phyloP scores from a whole-genome alignment of 2,113 vertebrate genomes.

The Gasterosteus nipponicus region DNA sequence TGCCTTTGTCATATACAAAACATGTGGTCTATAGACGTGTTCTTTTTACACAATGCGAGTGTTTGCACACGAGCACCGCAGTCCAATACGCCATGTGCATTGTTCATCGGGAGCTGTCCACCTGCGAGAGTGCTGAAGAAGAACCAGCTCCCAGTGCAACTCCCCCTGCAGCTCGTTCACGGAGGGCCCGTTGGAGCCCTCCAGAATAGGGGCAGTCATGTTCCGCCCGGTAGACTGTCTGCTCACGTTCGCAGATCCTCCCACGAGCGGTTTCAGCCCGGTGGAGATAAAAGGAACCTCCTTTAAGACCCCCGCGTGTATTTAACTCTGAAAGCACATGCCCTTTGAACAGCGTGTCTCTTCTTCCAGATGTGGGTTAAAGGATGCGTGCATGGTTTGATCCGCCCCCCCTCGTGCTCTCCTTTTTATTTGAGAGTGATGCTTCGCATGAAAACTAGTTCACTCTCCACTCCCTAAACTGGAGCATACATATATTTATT shows the following conservation, averaged over 20 bases:
- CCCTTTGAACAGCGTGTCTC: background rate
- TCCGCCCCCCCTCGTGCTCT: slow-evolving; percentile 29
- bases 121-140: slow-evolving; percentile 33
- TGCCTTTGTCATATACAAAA: background rate
- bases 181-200: background rate
- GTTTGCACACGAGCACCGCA: background rate
- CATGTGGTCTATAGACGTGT: background rate
- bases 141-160: slow-evolving; percentile 14
- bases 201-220: slow-evolving; percentile 4
- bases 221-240: background rate
- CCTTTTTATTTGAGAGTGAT: background rate
- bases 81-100: background rate
- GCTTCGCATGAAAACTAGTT: slow-evolving; percentile 23
- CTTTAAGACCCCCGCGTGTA: background rate
- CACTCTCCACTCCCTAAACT: slow-evolving; percentile 26
- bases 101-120: slow-evolving; percentile 50
- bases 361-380: slow-evolving; percentile 64
- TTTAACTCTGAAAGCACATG: background rate
- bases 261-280: background rate
- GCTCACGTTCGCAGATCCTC: slow-evolving; percentile 12
- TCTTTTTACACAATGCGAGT: no score
- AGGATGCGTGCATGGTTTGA: slow-evolving; percentile 52
- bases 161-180: background rate
- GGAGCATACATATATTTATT: slow-evolving; percentile 28
- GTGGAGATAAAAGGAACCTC: slow-evolving; percentile 7